These are phyloP conservation scores for Suillia variegata DNA, from an alignment of 2,888 invertebrate species.

Conservation along the genomic window DNA sequence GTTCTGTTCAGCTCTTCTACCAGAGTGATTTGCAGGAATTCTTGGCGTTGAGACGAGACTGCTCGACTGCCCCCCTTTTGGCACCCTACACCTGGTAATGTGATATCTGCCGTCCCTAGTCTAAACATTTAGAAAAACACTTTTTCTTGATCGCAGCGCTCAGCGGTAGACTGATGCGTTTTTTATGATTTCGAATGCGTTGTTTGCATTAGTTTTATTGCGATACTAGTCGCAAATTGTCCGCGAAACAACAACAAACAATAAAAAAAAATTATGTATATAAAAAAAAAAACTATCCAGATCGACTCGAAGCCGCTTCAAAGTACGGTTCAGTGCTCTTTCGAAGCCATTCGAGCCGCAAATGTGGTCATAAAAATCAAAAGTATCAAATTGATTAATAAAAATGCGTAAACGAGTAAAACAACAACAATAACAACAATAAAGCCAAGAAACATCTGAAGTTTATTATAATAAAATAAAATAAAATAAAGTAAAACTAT, in stretches of 20 bases:
- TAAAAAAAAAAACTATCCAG: too few species aligned
- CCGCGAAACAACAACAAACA: too few species aligned
- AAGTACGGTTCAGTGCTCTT: constrained; percentile 10
- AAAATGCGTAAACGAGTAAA: constrained; percentile 13
- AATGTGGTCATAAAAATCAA: constrained; percentile 22
- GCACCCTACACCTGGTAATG: too few species aligned
- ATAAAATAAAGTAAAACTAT: constrained; percentile 34
- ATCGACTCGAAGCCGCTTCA: background rate
- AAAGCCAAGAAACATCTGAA: too few species aligned
- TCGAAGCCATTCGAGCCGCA: constrained; percentile 4
- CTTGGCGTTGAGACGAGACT: constrained; percentile 17
- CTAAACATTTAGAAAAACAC: constrained; percentile 30
- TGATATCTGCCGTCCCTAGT: constrained; percentile 34
- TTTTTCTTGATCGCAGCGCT: background rate
- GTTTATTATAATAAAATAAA: too few species aligned
- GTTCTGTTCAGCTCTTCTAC: background rate
- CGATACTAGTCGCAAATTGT: background rate
- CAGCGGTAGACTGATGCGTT: background rate
- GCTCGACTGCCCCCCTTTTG: too few species aligned
- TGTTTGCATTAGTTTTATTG: constrained; percentile 12
- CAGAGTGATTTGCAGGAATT: constrained; percentile 48
- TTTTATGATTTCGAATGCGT: too few species aligned
- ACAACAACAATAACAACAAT: too few species aligned
- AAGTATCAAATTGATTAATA: constrained; percentile 53
- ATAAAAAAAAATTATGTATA: too few species aligned